These are phyloP conservation scores for Pediacus dermestoides DNA, from an alignment of 2,888 invertebrate genomes.

Conservation along the genomic window DNA sequence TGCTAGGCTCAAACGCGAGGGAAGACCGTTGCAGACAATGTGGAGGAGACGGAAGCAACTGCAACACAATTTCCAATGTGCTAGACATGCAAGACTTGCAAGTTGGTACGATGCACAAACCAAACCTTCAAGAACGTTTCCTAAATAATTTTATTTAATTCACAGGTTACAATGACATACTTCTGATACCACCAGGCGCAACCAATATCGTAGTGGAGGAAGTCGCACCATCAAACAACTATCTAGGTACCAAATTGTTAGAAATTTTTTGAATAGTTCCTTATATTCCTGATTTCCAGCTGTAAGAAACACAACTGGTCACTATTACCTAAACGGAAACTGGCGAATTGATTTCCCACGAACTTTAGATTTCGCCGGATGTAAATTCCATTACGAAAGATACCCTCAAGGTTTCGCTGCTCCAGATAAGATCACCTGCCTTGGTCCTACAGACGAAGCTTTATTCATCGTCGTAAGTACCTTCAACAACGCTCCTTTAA, in stretches of 20 bases:
- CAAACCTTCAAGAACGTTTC: too few relatives aligned
- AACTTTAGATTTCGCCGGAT: constrained; percentile 74
- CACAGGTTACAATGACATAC: constrained; percentile 86
- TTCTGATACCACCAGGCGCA: constrained; percentile 89
- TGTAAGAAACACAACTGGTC: constrained; percentile 73
- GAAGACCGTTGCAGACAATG: constrained; percentile 92
- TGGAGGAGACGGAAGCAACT: constrained; percentile 86
- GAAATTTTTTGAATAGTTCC: neutral
- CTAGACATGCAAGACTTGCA: constrained; percentile 70
- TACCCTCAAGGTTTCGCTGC: constrained; percentile 76
- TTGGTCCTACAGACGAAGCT: constrained; percentile 89
- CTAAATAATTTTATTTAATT: too few relatives aligned
- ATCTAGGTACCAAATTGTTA: constrained; percentile 61
- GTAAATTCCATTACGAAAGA: constrained; percentile 84
- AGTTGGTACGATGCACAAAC: constrained; percentile 71
- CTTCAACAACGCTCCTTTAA: neutral
- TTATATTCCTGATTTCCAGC: constrained; percentile 53
- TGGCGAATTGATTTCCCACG: constrained; percentile 91
- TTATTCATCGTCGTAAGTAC: constrained; percentile 75
- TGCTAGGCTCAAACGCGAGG: constrained; percentile 80
- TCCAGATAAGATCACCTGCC: constrained; percentile 77
- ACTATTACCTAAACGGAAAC: constrained; percentile 91
- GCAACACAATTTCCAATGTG: constrained; percentile 71
- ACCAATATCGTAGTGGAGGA: constrained; percentile 84
- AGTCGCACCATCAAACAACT: constrained; percentile 79